Percentiles rank a stretch among this genome's conserved stretches.
Conservation (phyloP, 2,797 vertebrate species). For the Leuciscus waleckii region DNA sequence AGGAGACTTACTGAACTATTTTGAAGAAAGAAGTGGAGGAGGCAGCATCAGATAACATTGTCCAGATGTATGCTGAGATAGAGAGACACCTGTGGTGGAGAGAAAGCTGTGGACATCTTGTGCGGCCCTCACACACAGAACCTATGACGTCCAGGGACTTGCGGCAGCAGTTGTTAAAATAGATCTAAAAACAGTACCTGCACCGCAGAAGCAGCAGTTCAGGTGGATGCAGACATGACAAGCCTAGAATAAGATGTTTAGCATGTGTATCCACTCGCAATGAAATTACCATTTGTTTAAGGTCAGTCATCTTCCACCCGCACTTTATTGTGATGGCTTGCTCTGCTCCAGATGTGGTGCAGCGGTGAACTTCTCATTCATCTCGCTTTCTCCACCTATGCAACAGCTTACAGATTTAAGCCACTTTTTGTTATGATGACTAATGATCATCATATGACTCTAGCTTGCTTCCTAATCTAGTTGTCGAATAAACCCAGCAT, state of each 20-base stretch:
- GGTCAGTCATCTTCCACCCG: conserved; percentile 12
- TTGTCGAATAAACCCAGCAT: neutral
- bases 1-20: neutral
- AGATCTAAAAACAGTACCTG: conserved; percentile 72
- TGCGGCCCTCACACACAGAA: conserved; percentile 64
- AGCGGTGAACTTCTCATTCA: neutral
- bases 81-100: conserved; percentile 72
- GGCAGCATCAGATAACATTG: conserved; percentile 10
- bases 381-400: neutral
- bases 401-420: neutral
- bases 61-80: conserved; percentile 47
- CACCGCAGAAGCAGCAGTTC: neutral
- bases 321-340: conserved; percentile 7
- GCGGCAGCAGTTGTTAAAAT: conserved; percentile 75
- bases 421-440: neutral
- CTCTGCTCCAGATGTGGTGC: conserved; percentile 24
- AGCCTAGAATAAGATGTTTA: conserved; percentile 29
- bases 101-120: conserved; percentile 65
- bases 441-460: neutral
- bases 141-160: conserved; percentile 66
- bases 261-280: conserved; percentile 9
- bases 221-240: conserved; percentile 5
- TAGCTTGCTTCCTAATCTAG: neutral
- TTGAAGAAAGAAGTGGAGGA: conserved; percentile 6
- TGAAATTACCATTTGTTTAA: conserved; percentile 34